Base-by-base conservation (phyloP, 92 coral and sea anemone genomes). In the Umimayanthus kanabou region DNA sequence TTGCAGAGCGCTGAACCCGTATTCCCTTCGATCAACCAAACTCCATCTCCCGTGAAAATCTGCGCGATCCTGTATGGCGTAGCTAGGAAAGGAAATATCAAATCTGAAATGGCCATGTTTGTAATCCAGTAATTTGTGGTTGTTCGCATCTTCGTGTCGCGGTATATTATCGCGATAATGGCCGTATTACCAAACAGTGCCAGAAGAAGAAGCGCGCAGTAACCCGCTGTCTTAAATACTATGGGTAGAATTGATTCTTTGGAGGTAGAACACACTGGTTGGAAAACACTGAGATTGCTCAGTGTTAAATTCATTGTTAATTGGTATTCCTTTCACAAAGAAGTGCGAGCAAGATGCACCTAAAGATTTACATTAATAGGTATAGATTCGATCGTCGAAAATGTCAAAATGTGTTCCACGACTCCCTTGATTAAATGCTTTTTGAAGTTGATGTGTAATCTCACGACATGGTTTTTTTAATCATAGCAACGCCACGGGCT, bases 51-150 rank as follows among this genome's bases (percentile, higher is more conserved):
- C 4, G 73, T 77, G 40, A 85, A 50, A 9, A 89, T 85, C 47
- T 89, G 88, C 0, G 77, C 89, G 79, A 89, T 89, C 92, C 79
- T 89, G 26, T 88, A 76, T 7, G 92, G 92, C 15, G 85, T 78
- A 0, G 92, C 86, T 20, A 89, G 40, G 55, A 85, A 76, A 37
- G 92, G 92, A 15, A 85, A 78, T 43, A 89, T 84, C 33, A 89
- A 77, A 73, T 89, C 92, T 6, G 92, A 89, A 40, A 84, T 82
- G 40, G 92, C 88, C 92, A 89, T 89, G 80, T 89, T 89, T 70
- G 85, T 88, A 55, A 89, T 89, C 66, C 85, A 87, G 89, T 85
- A 89, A 77, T 89, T 89, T 18, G 92, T 84, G 9, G 89, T 71
- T 39, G 89, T 85, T 83, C 89, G 79, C 88, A 89, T 84, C 5